Evolutionary conservation across 2,888 invertebrate genomes (phyloP).

Genomic region (Lycia hirtaria): DNA sequence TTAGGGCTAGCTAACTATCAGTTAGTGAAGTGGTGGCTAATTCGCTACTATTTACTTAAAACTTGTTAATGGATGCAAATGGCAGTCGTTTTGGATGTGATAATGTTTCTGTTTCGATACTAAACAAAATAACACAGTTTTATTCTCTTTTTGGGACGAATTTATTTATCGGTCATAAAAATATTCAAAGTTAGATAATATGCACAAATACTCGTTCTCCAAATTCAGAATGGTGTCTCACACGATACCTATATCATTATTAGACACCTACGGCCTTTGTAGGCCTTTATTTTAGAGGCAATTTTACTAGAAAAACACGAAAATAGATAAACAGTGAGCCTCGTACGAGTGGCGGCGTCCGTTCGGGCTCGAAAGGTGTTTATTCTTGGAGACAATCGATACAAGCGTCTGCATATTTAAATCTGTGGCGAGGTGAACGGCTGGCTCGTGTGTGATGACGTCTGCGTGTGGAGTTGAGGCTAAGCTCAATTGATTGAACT

Average conservation of each 20-base stretch:
- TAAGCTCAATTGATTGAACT: constrained; percentile 17
- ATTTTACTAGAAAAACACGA: constrained; percentile 1
- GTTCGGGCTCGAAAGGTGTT: constrained; percentile 60
- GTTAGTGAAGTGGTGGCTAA: constrained; percentile 18
- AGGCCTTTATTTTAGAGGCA: neutral
- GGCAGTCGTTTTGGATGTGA: neutral
- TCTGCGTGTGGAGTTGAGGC: constrained; percentile 19
- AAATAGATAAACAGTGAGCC: constrained; percentile 34
- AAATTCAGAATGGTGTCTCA: too few relatives aligned
- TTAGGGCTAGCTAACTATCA: constrained; percentile 11
- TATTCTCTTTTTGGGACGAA: too few relatives aligned
- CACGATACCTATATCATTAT: neutral
- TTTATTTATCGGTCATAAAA: too few relatives aligned
- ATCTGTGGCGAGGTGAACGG: constrained; percentile 68
- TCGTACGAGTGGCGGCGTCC: constrained; percentile 45
- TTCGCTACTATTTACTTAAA: constrained; percentile 2
- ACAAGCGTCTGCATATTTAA: constrained; percentile 81
- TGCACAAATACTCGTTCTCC: too few relatives aligned
- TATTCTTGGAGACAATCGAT: constrained; percentile 84
- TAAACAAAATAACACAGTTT: neutral
- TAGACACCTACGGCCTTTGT: neutral
- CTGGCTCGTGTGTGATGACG: constrained; percentile 39
- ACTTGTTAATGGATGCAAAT: neutral
- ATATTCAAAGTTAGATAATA: too few relatives aligned
- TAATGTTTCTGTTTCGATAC: neutral